A percentile compares a stretch with the other conserved stretches of the same genome.
phyloP scores from a whole-genome alignment of 1,140 invertebrate genomes.

The Lycorma delicatula region DNA sequence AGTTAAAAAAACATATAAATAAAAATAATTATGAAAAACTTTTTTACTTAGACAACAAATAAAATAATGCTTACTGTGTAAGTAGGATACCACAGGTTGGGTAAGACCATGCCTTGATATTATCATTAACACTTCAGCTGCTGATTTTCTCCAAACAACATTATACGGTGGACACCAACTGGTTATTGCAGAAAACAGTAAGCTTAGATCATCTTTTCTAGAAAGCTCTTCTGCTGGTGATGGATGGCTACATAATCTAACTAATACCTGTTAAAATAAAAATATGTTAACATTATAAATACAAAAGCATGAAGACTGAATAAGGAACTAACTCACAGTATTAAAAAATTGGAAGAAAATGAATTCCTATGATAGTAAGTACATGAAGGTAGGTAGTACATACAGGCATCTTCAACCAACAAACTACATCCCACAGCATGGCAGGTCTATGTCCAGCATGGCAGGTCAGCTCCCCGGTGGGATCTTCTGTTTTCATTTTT shows the following conservation, averaged over 20 bases:
- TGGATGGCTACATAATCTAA: constrained; percentile 83
- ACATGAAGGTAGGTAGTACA: too few relatives aligned
- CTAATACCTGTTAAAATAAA: constrained; percentile 59
- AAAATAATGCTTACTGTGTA: constrained; percentile 96
- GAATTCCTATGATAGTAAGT: too few relatives aligned
- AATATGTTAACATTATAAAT: constrained; percentile 3
- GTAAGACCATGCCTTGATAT: constrained; percentile 89
- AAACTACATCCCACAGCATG: too few relatives aligned
- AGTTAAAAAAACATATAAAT: too few relatives aligned
- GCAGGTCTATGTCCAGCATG: too few relatives aligned
- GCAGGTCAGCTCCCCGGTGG: too few relatives aligned
- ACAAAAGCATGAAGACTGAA: background rate
- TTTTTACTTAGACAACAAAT: too few relatives aligned
- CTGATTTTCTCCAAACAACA: constrained; percentile 92
- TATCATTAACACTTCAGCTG: constrained; percentile 92
- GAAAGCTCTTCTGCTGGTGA: constrained; percentile 93
- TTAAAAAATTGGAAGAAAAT: background rate
- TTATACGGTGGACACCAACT: constrained; percentile 89
- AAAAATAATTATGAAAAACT: too few relatives aligned
- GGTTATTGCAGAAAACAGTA: constrained; percentile 94
- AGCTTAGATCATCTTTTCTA: constrained; percentile 88
- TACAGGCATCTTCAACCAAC: background rate
- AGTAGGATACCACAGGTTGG: constrained; percentile 87
- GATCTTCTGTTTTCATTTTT: too few relatives aligned
- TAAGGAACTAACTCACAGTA: background rate